Evolutionary conservation across 2,888 invertebrate genomes (phyloP).

Genomic region (Callosobruchus maculatus): DNA sequence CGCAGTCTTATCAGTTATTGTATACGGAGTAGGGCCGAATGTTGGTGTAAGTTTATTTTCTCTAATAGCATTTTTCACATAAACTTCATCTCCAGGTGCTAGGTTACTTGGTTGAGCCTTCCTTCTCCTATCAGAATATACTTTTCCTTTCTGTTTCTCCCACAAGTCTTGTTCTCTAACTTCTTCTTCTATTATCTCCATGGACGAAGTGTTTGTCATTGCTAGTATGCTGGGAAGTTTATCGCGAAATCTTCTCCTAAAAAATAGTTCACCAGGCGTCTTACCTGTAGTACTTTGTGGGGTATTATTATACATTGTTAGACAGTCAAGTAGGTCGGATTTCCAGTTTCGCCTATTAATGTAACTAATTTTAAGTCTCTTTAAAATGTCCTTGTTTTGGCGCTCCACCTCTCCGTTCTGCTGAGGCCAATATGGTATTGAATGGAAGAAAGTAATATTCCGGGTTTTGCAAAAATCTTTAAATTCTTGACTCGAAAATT

Average conservation of each 20-base stretch:
- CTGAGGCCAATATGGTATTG: slow-evolving; percentile 25
- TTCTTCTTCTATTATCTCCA: slow-evolving; percentile 6
- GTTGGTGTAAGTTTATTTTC: slow-evolving; percentile 12
- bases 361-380: slow-evolving; percentile 15
- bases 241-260: slow-evolving; percentile 19
- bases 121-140: slow-evolving; percentile 7
- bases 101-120: background rate
- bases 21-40: slow-evolving; percentile 9
- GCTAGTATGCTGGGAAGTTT: slow-evolving; percentile 18
- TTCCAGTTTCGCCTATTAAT: slow-evolving; percentile 17
- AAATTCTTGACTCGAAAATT: slow-evolving; percentile 20
- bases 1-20: slow-evolving; percentile 9
- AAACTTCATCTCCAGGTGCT: slow-evolving; percentile 11
- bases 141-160: slow-evolving; percentile 6
- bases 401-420: slow-evolving; percentile 29
- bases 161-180: background rate
- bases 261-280: slow-evolving; percentile 27
- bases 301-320: slow-evolving; percentile 23
- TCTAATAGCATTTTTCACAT: slow-evolving; percentile 12
- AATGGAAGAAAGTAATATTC: slow-evolving; percentile 8
- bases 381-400: slow-evolving; percentile 19
- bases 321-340: slow-evolving; percentile 19
- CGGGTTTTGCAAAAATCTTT: slow-evolving; percentile 15
- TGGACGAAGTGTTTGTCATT: background rate
- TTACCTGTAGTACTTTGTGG: slow-evolving; percentile 29